Evolutionary conservation across 2,797 vertebrate genomes (phyloP), one percentile per base, ranked within the genome.

Genomic region (Lophotriccus pileatus): DNA sequence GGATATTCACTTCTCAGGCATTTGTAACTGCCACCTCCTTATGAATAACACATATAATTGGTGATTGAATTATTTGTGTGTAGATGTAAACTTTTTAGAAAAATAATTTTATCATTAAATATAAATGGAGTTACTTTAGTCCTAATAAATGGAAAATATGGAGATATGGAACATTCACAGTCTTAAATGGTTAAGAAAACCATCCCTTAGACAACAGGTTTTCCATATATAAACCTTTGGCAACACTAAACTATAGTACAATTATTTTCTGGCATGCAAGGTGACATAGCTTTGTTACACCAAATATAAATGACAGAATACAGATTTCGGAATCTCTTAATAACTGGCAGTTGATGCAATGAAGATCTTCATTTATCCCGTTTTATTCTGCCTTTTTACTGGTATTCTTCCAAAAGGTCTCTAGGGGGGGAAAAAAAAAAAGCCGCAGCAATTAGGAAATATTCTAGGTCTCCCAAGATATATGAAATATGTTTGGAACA

Each of bases 61-160:
- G 17, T 93, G 88, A 97, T 91, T 92, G 62, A 96, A 95, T 96
- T 74, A 93, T 96, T 97, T 96, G 53, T 86, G 95, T 96, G 84
- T 96, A 97, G 91, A 97, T 91, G 95, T 97, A 95, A 97, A 96
- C 97, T 96, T 98, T 95, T 97, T 98, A 98, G 97, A 98, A 99
- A 99, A 98, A 98, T 97, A 96, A 97, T 97, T 97, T 95, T 81
- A 88, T 95, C 77, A 87, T 94, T 97, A 96, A 93, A 94, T 96
- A 93, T 95, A 96, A 97, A 97, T 89, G 95, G 72, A 85, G 70
- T 77, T 85, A 87, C 84, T 96, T 96, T 81, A 85, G 87, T 90
- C 58, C 92, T 94, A 97, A 97, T 95, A 97, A 96, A 96, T 97
- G 95, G 81, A 96, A 97, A 95, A 92, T 79, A 90, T 49, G 60